phyloP scores from a whole-genome alignment of 2,113 vertebrate species.

The Phalacrocorax carbo region DNA sequence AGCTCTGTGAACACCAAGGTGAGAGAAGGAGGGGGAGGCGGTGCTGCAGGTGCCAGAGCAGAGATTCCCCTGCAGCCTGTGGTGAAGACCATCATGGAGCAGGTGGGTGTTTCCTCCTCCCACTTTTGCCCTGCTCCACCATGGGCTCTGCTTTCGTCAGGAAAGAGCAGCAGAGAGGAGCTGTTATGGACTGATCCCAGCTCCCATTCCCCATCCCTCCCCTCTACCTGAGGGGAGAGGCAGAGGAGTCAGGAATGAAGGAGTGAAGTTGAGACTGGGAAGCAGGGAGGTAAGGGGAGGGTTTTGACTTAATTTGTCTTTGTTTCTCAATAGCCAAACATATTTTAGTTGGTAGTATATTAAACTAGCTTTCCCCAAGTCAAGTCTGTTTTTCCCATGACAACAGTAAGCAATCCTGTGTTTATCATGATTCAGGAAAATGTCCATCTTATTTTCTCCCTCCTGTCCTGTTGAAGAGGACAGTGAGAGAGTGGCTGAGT shows the following conservation, averaged over 20 bases:
- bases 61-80: background rate
- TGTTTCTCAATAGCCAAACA: background rate
- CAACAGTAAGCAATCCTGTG: background rate
- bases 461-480: background rate
- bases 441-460: background rate
- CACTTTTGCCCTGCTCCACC: no score
- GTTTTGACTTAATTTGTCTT: background rate
- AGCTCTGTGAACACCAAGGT: background rate
- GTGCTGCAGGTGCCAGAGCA: rapidly evolving
- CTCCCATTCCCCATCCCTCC: no score
- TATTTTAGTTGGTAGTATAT: background rate
- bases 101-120: background rate
- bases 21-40: background rate
- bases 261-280: background rate
- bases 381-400: background rate
- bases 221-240: background rate
- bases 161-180: background rate
- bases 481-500: background rate
- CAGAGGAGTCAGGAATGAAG: background rate
- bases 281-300: background rate
- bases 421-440: background rate
- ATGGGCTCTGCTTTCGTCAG: no score
- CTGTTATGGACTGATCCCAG: background rate
- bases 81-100: no score
- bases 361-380: background rate